Base-by-base conservation (phyloP, 2,888 invertebrate species). In the Meliscaeva auricollis region DNA sequence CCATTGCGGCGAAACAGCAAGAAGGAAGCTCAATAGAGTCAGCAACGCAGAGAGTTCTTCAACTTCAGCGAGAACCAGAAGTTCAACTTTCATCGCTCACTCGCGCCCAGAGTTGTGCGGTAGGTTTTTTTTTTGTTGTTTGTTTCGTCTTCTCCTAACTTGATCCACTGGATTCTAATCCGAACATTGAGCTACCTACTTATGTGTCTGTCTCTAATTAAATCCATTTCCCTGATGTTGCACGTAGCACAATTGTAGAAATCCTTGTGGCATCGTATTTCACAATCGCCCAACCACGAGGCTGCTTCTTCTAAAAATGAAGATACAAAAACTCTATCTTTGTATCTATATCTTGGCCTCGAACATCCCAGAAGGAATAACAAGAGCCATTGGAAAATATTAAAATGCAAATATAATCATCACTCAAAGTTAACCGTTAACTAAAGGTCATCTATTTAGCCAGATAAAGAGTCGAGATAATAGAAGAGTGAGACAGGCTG, bases 351-450 rank as follows among this genome's bases (percentile, higher is more conserved):
- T 48, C 11, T 48, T 6, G 3, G 11, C 44, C 30, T 52, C 11
- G 20, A 13, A 38, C 9, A n/a, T 15, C 11, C 46, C 30, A 32
- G n/a, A 48, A 35, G 38, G 22, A 3, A 62, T 6, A 15, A 26
- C 8, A 8, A 26, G 15, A 46, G n/a, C n/a, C n/a, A 46, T 46
- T 6, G 46, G 22, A 44, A 69, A 70, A 52, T 84, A 84, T 85
- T 68, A 77, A 85, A 73, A 81, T 77, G 80, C 76, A 81, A 85
- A 85, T 80, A 85, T 81, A 77, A 81, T 73, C 84, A 84, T 79
- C 84, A 80, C 70, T 84, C 81, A 81, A 81, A 85, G 80, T 76
- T 62, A 76, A 85, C 85, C 76, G 85, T 85, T 85, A 85, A 69
- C 66, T 68, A 76, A 85, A 85, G 81, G 85, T 85, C 85, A 85